Evolutionary conservation across 2,797 vertebrate genomes (phyloP), one percentile per base, ranked within the genome.

Genomic region (Cryptoprocta ferox): DNA sequence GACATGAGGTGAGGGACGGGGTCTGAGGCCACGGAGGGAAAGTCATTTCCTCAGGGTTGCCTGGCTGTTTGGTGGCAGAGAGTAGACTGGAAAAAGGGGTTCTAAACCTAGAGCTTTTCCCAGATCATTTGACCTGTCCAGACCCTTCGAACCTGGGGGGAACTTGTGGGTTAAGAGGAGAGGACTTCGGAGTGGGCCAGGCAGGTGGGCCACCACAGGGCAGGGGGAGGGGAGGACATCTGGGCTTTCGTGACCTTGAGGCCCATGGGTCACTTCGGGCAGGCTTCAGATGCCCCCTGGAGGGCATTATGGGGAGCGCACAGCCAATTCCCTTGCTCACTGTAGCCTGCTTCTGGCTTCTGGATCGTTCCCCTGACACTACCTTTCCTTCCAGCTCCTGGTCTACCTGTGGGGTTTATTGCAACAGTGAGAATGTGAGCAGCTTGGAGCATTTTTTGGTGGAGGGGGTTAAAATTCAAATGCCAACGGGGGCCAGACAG

Each of bases 221-320:
- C 53, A 19, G 3, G 32, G 7, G 3, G 1, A 14, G 42, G 32
- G 59, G 39, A 70, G 16, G 26, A 59, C 30, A 3, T 7, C 6
- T 37, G 7, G 7, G 2, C 0, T 7, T 53, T 8, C 3, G 42
- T 19, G 37, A 10, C 11, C 2, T 68, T 48, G 15, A 66, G 2
- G 1, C 0, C 26, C 9, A 0, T 7, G 14, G 6, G 26, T 50
- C 21, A 37, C 93, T 95, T 91, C 89, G 53, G 15, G 2, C 19
- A 28, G 89, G 65, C 28, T 80, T n/a, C 45, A 10, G 39, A 91
- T 50, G 94, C 83, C 86, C 42, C 59, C 98, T 98, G 70, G 89
- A 14, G 98, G 89, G 0, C 35, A 56, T 13, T 35, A 0, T 48
- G 24, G 56, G 59, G 14, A 50, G n/a, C 53, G 45, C 61, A 35